phyloP scores from a whole-genome alignment of 2,888 invertebrate genomes.

The Epinotia ramella region DNA sequence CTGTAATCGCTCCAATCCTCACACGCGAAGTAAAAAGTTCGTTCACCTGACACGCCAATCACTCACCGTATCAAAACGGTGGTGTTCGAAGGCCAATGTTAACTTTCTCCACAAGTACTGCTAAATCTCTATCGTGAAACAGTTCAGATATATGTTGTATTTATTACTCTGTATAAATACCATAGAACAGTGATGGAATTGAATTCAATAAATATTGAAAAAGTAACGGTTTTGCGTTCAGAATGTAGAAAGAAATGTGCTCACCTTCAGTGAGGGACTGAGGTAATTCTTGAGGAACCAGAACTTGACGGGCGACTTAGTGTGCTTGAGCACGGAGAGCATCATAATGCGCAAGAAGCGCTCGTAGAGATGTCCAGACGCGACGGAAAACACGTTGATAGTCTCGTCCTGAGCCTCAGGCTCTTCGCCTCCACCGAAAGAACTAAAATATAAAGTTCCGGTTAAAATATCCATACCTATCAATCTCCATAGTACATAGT shows the following conservation, averaged over 20 bases:
- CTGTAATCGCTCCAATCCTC: too few relatives aligned
- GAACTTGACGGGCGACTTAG: slow-evolving; percentile 98
- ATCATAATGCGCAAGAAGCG: slow-evolving; percentile 99
- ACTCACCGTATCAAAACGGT: too few relatives aligned
- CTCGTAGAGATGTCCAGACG: slow-evolving; percentile 99
- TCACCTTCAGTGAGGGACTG: slow-evolving; percentile 96
- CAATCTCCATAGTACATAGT: too few relatives aligned
- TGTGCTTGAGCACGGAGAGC: slow-evolving; percentile 97
- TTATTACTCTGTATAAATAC: neutral
- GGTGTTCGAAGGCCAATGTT: too few relatives aligned
- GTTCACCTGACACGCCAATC: too few relatives aligned
- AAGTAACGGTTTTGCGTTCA: neutral
- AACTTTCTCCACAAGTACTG: too few relatives aligned
- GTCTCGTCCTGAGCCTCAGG: slow-evolving; percentile 89
- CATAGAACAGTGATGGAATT: neutral
- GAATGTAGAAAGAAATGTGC: slow-evolving; percentile 32
- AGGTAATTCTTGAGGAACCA: slow-evolving; percentile 99
- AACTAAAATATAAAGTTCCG: slow-evolving; percentile 65
- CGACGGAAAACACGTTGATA: slow-evolving; percentile 98
- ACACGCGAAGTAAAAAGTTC: too few relatives aligned
- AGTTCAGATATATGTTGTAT: too few relatives aligned
- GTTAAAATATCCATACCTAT: neutral
- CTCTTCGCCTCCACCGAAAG: slow-evolving; percentile 84
- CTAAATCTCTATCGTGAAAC: too few relatives aligned
- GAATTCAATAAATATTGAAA: neutral